Conservation (phyloP, 2,797 vertebrate genomes). For the Pseudomugil tenellus region DNA sequence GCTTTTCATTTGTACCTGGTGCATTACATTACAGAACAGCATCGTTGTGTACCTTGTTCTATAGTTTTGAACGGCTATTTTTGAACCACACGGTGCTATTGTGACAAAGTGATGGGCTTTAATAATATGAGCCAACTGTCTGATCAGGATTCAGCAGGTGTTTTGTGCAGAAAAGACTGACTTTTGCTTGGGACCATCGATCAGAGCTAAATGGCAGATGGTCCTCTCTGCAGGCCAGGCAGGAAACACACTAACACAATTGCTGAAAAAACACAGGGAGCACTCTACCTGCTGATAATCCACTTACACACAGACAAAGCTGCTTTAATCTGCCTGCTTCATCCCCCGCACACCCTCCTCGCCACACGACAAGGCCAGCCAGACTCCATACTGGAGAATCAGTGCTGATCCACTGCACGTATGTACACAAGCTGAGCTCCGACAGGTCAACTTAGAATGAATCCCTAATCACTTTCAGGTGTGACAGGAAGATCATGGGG, state of each 20-base stretch:
- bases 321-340: slow-evolving; percentile 79
- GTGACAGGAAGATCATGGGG: slow-evolving; percentile 23
- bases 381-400: slow-evolving; percentile 63
- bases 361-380: slow-evolving; percentile 72
- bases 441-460: slow-evolving; percentile 49
- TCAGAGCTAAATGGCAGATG: slow-evolving; percentile 85
- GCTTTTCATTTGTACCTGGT: slow-evolving; percentile 55
- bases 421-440: slow-evolving; percentile 49
- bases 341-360: slow-evolving; percentile 38
- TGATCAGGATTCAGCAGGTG: slow-evolving; percentile 80
- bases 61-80: slow-evolving; percentile 17
- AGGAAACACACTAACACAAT: slow-evolving; percentile 82
- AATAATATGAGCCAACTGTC: slow-evolving; percentile 65
- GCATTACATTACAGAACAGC: slow-evolving; percentile 32
- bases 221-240: slow-evolving; percentile 75
- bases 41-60: slow-evolving; percentile 47
- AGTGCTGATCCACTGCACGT: slow-evolving; percentile 64
- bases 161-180: slow-evolving; percentile 62
- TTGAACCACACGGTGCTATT: slow-evolving; percentile 51
- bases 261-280: slow-evolving; percentile 75
- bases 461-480: slow-evolving; percentile 50
- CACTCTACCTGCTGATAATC: slow-evolving; percentile 86
- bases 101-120: slow-evolving; percentile 56
- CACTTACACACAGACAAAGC: slow-evolving; percentile 82
- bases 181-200: slow-evolving; percentile 76